phyloP scores from a whole-genome alignment of 35 echinoderm and acorn worm species.

The Acanthaster planci region DNA sequence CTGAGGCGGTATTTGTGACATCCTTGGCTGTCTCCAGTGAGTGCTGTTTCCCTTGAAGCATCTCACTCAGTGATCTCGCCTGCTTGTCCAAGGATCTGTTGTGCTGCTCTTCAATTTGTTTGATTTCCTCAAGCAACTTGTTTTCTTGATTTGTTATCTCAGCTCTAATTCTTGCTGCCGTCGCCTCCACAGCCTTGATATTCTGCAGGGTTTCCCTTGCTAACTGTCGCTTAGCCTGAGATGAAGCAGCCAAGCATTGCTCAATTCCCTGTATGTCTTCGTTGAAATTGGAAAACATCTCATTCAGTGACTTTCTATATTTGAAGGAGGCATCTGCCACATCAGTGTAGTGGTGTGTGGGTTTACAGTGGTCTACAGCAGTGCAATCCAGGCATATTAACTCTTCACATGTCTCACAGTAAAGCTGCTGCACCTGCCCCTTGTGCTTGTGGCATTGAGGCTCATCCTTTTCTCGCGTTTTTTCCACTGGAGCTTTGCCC shows the following conservation, averaged over 20 bases:
- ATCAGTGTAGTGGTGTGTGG: slow-evolving; percentile 3
- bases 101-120: background rate
- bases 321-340: background rate
- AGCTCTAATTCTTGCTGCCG: background rate
- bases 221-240: background rate
- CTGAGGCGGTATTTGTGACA: background rate
- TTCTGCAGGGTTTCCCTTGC: background rate
- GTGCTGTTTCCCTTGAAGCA: background rate
- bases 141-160: background rate
- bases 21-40: background rate
- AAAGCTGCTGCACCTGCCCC: background rate
- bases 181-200: background rate
- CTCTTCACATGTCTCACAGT: slow-evolving; percentile 32
- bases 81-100: background rate
- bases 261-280: background rate
- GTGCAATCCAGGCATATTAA: slow-evolving; percentile 29
- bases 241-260: background rate
- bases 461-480: background rate
- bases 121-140: background rate
- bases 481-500: background rate
- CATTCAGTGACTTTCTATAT: background rate
- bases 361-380: background rate
- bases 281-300: background rate
- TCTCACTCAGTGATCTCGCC: background rate
- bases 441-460: background rate